These are phyloP conservation scores for Diachasmimorpha longicaudata DNA, from an alignment of 1,140 invertebrate species.

Conservation along the genomic window DNA sequence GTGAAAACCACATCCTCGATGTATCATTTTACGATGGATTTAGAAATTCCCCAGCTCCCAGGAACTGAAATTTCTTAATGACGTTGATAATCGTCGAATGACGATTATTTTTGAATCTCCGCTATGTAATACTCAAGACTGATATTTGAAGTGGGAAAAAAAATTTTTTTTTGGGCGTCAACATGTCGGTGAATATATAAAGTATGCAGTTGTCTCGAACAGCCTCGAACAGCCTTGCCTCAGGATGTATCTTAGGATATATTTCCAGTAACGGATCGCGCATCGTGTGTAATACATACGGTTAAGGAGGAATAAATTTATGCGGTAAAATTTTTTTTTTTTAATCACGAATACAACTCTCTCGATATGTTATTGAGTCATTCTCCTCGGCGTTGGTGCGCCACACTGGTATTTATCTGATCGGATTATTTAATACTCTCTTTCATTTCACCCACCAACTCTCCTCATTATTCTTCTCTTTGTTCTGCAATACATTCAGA, in stretches of 20 bases:
- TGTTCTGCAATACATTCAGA: not conserved
- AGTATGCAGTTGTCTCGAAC: constrained; percentile 10
- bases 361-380: constrained; percentile 24
- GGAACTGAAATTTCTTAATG: not conserved
- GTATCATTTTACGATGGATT: not conserved
- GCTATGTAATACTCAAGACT: too few species aligned
- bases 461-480: not conserved
- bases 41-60: not conserved
- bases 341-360: constrained; percentile 4
- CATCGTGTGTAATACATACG: not conserved
- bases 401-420: constrained; percentile 4
- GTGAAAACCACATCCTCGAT: not conserved
- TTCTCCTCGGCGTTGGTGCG: not conserved
- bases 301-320: constrained; percentile 16
- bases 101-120: not conserved
- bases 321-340: constrained; percentile 1
- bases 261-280: not conserved
- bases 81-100: not conserved
- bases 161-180: not conserved
- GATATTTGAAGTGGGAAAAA: too few species aligned
- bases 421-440: constrained; percentile 15
- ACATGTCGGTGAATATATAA: constrained; percentile 8
- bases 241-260: not conserved
- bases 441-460: not conserved
- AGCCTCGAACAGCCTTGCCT: constrained; percentile 12